Evolutionary conservation across 1,140 invertebrate genomes (phyloP).

Genomic region (Brachionus sp.): DNA sequence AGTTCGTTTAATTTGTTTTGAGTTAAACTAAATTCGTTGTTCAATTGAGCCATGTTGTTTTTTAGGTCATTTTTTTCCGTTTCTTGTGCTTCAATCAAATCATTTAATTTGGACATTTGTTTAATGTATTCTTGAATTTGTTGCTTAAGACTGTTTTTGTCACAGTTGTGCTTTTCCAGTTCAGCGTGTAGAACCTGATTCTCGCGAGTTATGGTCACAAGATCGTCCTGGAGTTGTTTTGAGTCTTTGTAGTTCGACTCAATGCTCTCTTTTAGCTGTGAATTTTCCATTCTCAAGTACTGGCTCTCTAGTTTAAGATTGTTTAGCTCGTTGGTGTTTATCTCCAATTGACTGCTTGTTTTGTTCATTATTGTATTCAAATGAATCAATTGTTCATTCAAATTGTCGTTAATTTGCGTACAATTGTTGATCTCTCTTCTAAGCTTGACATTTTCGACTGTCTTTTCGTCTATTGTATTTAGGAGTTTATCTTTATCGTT

Average conservation of each 20-base stretch:
- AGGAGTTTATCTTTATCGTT: conserved; percentile 40
- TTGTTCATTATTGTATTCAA: conserved; percentile 53
- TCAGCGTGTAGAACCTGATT: conserved; percentile 59
- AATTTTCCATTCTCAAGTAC: background rate
- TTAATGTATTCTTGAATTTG: conserved; percentile 59
- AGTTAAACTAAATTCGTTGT: conserved; percentile 55
- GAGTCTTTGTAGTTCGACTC: conserved; percentile 53
- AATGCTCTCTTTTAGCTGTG: conserved; percentile 49
- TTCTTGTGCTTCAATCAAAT: conserved; percentile 55
- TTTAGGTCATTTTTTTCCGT: conserved; percentile 55
- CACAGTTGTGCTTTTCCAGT: conserved; percentile 54
- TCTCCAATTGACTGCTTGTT: conserved; percentile 27
- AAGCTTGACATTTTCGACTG: conserved; percentile 28
- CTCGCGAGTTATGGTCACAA: conserved; percentile 57
- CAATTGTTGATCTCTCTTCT: background rate
- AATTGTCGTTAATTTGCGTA: conserved; percentile 52
- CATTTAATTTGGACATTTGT: conserved; percentile 56
- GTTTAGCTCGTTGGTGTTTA: conserved; percentile 54
- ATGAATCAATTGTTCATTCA: conserved; percentile 53
- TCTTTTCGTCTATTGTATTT: background rate
- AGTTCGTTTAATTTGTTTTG: conserved; percentile 54
- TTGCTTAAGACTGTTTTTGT: conserved; percentile 53
- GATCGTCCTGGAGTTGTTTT: conserved; percentile 56
- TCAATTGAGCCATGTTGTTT: conserved; percentile 56
- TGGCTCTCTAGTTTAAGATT: conserved; percentile 53